Evolutionary conservation across 2,888 invertebrate genomes (phyloP).

Genomic region (Heliconius hortense): DNA sequence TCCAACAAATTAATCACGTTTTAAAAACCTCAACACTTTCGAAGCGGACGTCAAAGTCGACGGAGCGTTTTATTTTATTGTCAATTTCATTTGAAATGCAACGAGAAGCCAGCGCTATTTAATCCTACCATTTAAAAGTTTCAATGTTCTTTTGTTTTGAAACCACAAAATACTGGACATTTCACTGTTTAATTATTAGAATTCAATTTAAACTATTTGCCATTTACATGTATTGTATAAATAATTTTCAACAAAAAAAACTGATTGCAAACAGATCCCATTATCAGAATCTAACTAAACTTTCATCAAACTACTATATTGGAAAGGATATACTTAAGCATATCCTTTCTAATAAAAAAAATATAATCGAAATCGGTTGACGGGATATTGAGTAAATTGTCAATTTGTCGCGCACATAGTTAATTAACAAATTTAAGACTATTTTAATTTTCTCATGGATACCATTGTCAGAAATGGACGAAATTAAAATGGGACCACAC

Average conservation of each 20-base stretch:
- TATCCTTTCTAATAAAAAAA: too few species aligned
- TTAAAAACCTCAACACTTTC: conserved; percentile 12
- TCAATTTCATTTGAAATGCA: conserved; percentile 39
- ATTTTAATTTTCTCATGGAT: too few species aligned
- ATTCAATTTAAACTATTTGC: not conserved
- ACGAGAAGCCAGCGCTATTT: conserved; percentile 4
- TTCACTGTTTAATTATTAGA: not conserved
- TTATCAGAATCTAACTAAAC: too few species aligned
- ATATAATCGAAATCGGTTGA: too few species aligned
- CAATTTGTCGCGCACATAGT: too few species aligned
- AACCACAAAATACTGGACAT: not conserved
- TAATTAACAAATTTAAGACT: too few species aligned
- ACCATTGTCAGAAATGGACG: too few species aligned
- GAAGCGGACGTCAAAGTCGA: conserved; percentile 36
- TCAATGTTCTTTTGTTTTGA: not conserved
- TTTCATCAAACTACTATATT: too few species aligned
- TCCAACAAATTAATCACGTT: conserved; percentile 15
- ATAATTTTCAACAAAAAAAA: not conserved
- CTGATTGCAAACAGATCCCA: too few species aligned
- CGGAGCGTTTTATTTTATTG: conserved; percentile 46
- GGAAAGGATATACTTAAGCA: too few species aligned
- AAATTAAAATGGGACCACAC: too few species aligned
- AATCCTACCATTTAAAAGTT: conserved; percentile 10
- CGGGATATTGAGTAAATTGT: too few species aligned
- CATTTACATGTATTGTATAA: not conserved